A percentile compares a stretch with the other conserved stretches of the same genome.
Conservation (phyloP, 2,113 vertebrate species). For the Phasianus colchicus region DNA sequence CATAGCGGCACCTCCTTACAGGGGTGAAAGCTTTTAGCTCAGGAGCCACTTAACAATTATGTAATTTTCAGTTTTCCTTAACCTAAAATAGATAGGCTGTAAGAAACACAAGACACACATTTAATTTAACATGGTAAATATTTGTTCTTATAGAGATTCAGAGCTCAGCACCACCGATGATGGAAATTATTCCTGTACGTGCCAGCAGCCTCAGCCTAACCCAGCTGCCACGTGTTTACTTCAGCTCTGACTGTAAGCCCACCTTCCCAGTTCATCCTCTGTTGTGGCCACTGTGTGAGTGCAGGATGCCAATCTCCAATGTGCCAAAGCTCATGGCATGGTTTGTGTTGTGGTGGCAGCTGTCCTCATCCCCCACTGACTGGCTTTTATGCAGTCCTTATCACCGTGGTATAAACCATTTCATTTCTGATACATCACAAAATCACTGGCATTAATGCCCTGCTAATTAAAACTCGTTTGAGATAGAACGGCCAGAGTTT, state of each 20-base stretch:
- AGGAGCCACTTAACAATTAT: not conserved
- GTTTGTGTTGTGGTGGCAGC: not conserved
- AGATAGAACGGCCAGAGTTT: not conserved
- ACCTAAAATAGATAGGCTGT: not conserved
- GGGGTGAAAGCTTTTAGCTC: not conserved
- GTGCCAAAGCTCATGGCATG: not conserved
- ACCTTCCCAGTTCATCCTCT: not conserved
- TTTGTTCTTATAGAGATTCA: not conserved
- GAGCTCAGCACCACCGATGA: not conserved
- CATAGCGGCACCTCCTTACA: not conserved
- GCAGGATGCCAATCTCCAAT: not conserved
- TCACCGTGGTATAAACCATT: constrained; percentile 19
- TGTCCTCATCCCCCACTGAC: not conserved
- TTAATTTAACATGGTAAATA: constrained; percentile 1
- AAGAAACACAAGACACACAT: not conserved
- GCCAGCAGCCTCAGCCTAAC: not conserved
- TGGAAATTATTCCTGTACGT: not conserved
- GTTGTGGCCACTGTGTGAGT: not conserved
- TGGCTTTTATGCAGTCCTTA: constrained; percentile 4
- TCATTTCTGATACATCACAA: constrained; percentile 24
- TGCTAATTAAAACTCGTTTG: constrained; percentile 26
- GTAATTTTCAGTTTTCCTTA: not conserved
- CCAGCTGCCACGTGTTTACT: not conserved
- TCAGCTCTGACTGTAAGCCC: constrained; percentile 13
- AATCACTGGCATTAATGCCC: constrained; percentile 18